Evolutionary conservation across 37 sponge, comb jelly and placozoan species (phyloP), one percentile per base, ranked within the genome.

Genomic region (Crambe crambe): DNA sequence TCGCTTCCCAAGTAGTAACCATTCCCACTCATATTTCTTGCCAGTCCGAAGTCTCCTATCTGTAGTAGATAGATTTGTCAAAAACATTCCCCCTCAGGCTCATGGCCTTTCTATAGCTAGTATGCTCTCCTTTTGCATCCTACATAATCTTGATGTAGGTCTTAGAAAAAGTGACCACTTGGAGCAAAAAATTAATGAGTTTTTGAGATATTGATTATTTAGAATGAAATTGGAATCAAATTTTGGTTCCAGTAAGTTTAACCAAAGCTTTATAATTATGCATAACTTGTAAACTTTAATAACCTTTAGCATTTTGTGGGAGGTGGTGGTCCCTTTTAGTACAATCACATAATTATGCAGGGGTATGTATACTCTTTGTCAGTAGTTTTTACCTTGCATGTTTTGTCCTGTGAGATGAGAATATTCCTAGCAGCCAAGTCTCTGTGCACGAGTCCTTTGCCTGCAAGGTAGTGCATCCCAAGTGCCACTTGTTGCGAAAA

Each of bases 1-100:
- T 77, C 74, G 47, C 72, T 44, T 68, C 65, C 32, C 0, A 74
- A n/a, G 68, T 91, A 91, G 68, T 83, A 84, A 42, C 34, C 66
- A 10, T 77, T 72, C 34, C 61, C 37, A 9, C 37, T 47, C 30
- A 91, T 20, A 37, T 86, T 77, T 71, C 92, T 64, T 26, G 92
- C 67, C 80, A 91, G 71, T n/a, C 92, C 87, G 79, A 91, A 91
- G 62, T 91, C 92, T 62, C 72, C 77, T 37, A 91, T 76, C 92
- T 91, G 29, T 44, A 37, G 9, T 27, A 31, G 6, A 47, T 43
- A 21, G 40, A 31, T 37, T 15, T 69, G 23, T 23, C 23, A 26
- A 26, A 27, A 63, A 10, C 65, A 12, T 63, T 10, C 15, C n/a
- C 23, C 15, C 15, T 17, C 9, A 63, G n/a, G n/a, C n/a, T n/a